Percentiles rank a stretch among this genome's conserved stretches.
phyloP scores from a whole-genome alignment of 2,113 vertebrate genomes.

The Panthera leo region DNA sequence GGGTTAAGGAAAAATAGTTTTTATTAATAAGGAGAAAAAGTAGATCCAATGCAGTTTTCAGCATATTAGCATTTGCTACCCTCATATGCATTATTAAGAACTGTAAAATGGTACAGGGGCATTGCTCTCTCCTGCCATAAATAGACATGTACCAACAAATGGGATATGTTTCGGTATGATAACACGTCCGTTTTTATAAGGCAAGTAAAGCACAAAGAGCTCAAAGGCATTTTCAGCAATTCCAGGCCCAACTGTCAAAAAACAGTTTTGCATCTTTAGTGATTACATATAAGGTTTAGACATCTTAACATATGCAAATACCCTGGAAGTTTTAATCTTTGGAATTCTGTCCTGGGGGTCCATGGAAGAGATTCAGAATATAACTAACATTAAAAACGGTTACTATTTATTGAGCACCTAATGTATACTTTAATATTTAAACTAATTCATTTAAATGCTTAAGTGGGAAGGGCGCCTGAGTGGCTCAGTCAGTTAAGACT shows the following conservation, averaged over 20 bases:
- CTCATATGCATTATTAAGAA: background rate
- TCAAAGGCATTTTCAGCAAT: background rate
- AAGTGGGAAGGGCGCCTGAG: too few relatives aligned
- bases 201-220: background rate
- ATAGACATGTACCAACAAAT: background rate
- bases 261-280: background rate
- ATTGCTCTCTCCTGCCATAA: background rate
- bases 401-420: background rate
- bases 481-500: too few relatives aligned
- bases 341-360: background rate
- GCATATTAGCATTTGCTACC: background rate
- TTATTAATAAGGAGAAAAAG: slow-evolving; percentile 54
- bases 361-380: slow-evolving; percentile 8
- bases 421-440: background rate
- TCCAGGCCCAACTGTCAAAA: background rate
- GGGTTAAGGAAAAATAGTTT: slow-evolving; percentile 35
- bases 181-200: background rate
- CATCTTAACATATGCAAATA: background rate
- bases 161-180: background rate
- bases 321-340: background rate
- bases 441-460: background rate
- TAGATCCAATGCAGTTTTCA: background rate
- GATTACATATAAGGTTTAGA: background rate
- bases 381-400: slow-evolving; percentile 12
- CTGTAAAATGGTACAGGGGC: background rate